Percentiles rank a stretch among this genome's conserved stretches.
Evolutionary conservation across 1,140 invertebrate species (phyloP).

Genomic region (Mactra quadrangularis): DNA sequence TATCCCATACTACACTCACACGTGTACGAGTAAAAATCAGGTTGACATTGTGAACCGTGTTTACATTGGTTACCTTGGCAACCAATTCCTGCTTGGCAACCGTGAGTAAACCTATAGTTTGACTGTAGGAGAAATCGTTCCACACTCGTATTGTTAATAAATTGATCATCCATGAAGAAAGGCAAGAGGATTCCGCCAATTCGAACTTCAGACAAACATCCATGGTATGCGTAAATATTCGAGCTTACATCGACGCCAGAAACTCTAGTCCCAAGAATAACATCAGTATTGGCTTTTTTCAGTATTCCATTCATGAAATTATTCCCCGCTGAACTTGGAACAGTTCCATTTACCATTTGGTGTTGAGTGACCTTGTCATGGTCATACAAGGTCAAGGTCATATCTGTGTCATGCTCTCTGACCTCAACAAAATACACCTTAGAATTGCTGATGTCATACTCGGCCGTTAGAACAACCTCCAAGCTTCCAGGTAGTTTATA

Average conservation of each 20-base stretch:
- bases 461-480: background rate
- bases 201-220: slow-evolving; percentile 95
- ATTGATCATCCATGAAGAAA: slow-evolving; percentile 88
- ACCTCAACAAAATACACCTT: slow-evolving; percentile 56
- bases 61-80: slow-evolving; percentile 79
- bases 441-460: slow-evolving; percentile 56
- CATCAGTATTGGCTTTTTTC: background rate
- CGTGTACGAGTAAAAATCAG: slow-evolving; percentile 79
- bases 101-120: background rate
- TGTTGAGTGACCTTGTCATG: slow-evolving; percentile 7
- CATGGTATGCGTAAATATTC: slow-evolving; percentile 82
- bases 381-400: slow-evolving; percentile 55
- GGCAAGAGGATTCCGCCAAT: slow-evolving; percentile 93
- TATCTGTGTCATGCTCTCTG: slow-evolving; percentile 20
- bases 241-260: background rate
- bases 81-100: slow-evolving; percentile 50
- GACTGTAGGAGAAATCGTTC: slow-evolving; percentile 72
- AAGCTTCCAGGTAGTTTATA: slow-evolving; percentile 41
- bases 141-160: slow-evolving; percentile 77
- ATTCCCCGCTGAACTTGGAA: background rate
- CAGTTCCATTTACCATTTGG: background rate
- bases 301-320: slow-evolving; percentile 11
- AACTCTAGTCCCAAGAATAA: slow-evolving; percentile 1
- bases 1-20: slow-evolving; percentile 88
- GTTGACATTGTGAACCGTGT: slow-evolving; percentile 82